Percentiles rank a stretch among this genome's conserved stretches.
Conservation (phyloP, 2,113 vertebrate species). For the Acanthisitta chloris region DNA sequence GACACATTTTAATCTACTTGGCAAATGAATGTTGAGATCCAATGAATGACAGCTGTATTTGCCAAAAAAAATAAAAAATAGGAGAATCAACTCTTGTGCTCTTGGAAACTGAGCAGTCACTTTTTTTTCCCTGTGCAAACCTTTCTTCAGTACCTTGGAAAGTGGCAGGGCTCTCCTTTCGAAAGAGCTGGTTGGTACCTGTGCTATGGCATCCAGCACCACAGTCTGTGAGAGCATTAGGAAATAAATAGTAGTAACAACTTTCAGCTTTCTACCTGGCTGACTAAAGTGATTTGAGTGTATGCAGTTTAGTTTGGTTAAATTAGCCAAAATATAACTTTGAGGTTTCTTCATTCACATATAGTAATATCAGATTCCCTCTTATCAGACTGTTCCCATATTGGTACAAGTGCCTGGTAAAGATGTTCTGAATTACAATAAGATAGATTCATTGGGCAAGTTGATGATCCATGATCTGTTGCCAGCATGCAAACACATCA, state of each 20-base stretch:
- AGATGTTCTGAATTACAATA: not conserved
- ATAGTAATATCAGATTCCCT: not conserved
- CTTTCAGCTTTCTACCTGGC: not conserved
- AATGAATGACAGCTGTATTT: not conserved
- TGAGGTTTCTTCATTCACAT: not conserved
- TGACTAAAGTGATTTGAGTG: not conserved
- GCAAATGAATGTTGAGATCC: not conserved
- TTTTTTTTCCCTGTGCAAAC: not conserved
- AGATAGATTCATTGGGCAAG: not conserved
- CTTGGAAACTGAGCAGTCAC: not conserved
- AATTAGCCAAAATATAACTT: not conserved
- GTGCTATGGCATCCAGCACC: not conserved
- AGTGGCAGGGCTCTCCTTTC: not conserved
- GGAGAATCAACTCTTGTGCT: not conserved
- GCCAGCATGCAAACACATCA: not conserved
- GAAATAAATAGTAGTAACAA: not conserved
- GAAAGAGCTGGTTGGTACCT: not conserved
- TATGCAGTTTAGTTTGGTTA: not conserved
- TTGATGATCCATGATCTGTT: constrained; percentile 23
- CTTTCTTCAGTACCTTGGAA: not conserved
- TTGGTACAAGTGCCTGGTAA: not conserved
- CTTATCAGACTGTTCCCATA: not conserved
- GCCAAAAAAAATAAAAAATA: not conserved
- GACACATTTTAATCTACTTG: not conserved
- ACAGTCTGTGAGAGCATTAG: not conserved